phyloP scores from a whole-genome alignment of 2,797 vertebrate species.

The Eulemur rubriventer region DNA sequence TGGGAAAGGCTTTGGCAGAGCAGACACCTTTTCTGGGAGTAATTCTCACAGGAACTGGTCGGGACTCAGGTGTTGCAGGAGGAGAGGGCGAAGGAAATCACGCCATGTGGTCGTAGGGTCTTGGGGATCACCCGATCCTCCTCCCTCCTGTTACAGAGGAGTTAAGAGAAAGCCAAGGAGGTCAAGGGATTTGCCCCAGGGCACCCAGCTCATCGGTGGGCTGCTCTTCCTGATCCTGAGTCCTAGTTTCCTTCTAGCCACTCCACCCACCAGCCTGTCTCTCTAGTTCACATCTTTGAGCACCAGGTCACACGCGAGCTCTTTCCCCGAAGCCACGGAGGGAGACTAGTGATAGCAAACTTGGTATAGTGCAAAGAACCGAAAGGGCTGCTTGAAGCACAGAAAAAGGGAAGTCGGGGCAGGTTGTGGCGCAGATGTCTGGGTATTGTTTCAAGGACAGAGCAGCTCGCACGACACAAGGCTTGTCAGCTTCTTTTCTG shows the following conservation, averaged over 20 bases:
- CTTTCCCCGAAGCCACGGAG: background rate
- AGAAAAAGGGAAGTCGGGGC: conserved; percentile 18
- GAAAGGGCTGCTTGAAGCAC: background rate
- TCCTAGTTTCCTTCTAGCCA: background rate
- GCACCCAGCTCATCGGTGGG: background rate
- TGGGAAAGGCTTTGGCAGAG: conserved; percentile 7
- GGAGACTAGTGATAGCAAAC: background rate
- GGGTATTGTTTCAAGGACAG: background rate
- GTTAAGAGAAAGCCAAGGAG: background rate
- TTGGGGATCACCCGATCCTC: background rate
- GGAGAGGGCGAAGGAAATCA: background rate
- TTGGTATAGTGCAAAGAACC: background rate
- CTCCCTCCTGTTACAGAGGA: background rate
- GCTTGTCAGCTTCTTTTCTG: background rate
- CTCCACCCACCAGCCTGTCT: background rate
- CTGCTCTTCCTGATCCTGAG: background rate
- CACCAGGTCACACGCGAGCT: background rate
- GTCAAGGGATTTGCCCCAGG: background rate
- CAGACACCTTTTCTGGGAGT: background rate
- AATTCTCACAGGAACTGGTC: background rate
- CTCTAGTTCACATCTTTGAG: background rate
- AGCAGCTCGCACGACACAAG: background rate
- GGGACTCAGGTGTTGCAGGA: background rate
- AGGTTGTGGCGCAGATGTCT: background rate
- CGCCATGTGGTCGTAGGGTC: background rate